Conservation (phyloP, 1,140 invertebrate species). For the Whitmania pigra region DNA sequence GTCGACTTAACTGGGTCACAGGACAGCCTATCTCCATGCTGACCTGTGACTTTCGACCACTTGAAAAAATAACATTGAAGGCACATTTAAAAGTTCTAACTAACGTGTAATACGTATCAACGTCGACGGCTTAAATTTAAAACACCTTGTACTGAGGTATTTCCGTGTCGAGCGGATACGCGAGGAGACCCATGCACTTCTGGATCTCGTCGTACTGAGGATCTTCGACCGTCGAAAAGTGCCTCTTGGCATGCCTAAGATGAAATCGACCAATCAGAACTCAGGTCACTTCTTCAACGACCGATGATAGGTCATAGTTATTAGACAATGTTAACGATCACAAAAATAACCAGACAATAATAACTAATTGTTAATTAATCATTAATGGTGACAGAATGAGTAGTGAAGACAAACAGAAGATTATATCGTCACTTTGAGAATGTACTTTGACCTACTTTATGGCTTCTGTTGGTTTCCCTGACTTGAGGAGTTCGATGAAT, state of each 20-base stretch:
- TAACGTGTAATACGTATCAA: not conserved
- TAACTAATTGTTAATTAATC: not conserved
- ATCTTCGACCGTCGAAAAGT: slow-evolving; percentile 65
- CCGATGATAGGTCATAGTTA: no score
- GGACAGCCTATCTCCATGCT: no score
- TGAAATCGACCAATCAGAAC: slow-evolving; percentile 12
- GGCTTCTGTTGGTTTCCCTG: slow-evolving; percentile 71
- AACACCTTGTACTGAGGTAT: slow-evolving; percentile 51
- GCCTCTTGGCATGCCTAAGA: slow-evolving; percentile 73
- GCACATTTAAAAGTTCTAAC: not conserved
- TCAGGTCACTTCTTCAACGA: no score
- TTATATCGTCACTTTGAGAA: not conserved
- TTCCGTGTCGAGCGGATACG: slow-evolving; percentile 67
- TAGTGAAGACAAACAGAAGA: not conserved
- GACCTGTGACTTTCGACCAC: no score
- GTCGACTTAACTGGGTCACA: no score
- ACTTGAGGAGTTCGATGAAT: slow-evolving; percentile 83
- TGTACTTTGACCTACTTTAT: slow-evolving; percentile 48
- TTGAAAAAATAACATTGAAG: no score
- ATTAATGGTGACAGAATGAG: not conserved
- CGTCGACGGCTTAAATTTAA: not conserved
- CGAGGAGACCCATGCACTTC: slow-evolving; percentile 84
- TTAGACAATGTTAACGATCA: no score
- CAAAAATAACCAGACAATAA: not conserved
- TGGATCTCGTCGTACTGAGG: slow-evolving; percentile 72